A percentile compares a stretch with the other conserved stretches of the same genome.
These are phyloP conservation scores for Drosophila serrata DNA, from an alignment of 1,140 invertebrate genomes.

Conservation along the genomic window DNA sequence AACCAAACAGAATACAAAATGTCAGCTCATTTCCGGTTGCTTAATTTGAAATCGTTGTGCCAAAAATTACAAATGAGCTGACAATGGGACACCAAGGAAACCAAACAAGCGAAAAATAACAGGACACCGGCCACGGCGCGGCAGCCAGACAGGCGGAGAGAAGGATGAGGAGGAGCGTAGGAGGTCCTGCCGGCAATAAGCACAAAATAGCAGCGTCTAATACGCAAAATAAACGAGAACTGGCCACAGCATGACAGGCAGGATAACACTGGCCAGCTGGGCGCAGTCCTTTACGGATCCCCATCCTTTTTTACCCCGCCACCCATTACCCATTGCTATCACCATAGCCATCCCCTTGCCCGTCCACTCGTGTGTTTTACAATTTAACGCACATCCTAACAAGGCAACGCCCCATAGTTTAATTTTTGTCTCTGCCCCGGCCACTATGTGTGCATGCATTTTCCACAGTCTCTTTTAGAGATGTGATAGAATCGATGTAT, in stretches of 20 bases:
- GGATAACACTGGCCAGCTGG: constrained; percentile 62
- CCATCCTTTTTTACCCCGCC: neutral
- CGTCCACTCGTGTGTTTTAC: constrained; percentile 69
- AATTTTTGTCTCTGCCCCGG: constrained; percentile 62
- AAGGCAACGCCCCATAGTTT: constrained; percentile 78
- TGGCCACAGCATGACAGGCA: constrained; percentile 73
- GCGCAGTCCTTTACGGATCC: constrained; percentile 37
- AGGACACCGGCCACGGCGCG: constrained; percentile 61
- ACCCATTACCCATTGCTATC: neutral
- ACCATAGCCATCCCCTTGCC: neutral
- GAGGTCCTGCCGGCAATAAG: constrained; percentile 59
- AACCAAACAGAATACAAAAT: constrained; percentile 50
- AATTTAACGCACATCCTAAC: constrained; percentile 83
- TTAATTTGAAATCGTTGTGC: constrained; percentile 82
- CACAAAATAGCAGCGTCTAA: constrained; percentile 81
- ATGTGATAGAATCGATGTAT: no score
- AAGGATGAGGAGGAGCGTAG: neutral
- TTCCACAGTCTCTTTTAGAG: neutral
- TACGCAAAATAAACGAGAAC: constrained; percentile 82
- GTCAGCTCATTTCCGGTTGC: constrained; percentile 82
- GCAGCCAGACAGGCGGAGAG: constrained; percentile 9
- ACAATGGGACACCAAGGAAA: constrained; percentile 76
- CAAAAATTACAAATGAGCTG: constrained; percentile 83
- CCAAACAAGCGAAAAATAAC: constrained; percentile 82
- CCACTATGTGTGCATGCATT: constrained; percentile 25